Evolutionary conservation across 2,888 invertebrate genomes (phyloP).

Genomic region (Anarsia innoxiella): DNA sequence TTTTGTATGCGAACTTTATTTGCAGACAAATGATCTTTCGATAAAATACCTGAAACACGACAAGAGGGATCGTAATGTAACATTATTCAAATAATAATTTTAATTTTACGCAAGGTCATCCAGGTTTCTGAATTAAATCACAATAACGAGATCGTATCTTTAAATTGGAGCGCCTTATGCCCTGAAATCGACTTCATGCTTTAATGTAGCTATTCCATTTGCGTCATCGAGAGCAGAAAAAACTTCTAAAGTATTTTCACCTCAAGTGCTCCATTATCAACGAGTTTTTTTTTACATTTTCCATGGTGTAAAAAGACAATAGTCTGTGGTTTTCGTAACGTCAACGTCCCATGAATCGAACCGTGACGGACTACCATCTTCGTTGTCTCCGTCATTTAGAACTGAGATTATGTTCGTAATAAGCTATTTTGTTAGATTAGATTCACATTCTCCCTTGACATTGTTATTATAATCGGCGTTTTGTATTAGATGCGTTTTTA

Average conservation of each 20-base stretch:
- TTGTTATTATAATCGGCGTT: no score
- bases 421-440: constrained; percentile 11
- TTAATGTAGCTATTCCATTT: background rate
- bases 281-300: constrained; percentile 11
- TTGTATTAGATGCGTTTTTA: background rate
- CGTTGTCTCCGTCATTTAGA: constrained; percentile 22
- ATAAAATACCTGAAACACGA: no score
- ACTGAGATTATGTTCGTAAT: constrained; percentile 23
- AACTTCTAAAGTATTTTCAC: background rate
- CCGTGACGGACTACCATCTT: constrained; percentile 42
- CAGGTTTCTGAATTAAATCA: constrained; percentile 1
- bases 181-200: constrained; percentile 1
- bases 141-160: constrained; percentile 9
- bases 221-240: no score
- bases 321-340: constrained; percentile 60
- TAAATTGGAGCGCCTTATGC: constrained; percentile 8
- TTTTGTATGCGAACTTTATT: no score
- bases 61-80: no score
- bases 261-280: constrained; percentile 1
- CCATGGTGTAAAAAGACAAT: constrained; percentile 38
- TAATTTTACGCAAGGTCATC: background rate
- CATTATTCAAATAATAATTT: no score
- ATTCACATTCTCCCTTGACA: no score
- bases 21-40: no score
- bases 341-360: constrained; percentile 56